Conservation (phyloP, 2,113 vertebrate genomes). For the Callipepla californica region DNA sequence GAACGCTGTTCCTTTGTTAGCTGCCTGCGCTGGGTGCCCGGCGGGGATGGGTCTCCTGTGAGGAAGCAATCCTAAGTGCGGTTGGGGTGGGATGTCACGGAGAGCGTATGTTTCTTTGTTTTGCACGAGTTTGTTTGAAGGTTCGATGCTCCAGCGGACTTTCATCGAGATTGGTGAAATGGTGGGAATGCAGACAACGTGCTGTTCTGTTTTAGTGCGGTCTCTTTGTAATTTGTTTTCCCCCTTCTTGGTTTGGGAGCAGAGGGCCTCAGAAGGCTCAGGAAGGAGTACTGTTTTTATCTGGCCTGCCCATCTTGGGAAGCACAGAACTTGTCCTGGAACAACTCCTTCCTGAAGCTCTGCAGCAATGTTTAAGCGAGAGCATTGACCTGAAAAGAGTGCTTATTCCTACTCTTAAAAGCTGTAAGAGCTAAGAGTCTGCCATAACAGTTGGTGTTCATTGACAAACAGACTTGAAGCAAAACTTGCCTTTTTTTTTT, state of each 20-base stretch:
- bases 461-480: not conserved
- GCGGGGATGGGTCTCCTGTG: not conserved
- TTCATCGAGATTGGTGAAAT: not conserved
- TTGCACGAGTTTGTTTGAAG: not conserved
- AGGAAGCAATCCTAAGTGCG: not conserved
- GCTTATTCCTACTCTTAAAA: not conserved
- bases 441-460: not conserved
- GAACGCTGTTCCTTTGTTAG: slow-evolving; percentile 49
- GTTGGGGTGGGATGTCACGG: not conserved
- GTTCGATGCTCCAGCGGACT: rapidly evolving
- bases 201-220: not conserved
- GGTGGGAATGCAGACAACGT: not conserved
- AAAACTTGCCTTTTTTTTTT: not conserved
- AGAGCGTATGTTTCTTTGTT: not conserved
- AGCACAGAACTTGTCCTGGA: not conserved
- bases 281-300: not conserved
- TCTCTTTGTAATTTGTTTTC: not conserved
- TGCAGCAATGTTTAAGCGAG: not conserved
- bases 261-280: rapidly evolving
- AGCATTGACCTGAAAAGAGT: not conserved
- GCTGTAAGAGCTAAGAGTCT: not conserved
- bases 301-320: not conserved
- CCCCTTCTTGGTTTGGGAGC: rapidly evolving
- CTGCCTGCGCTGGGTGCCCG: rapidly evolving
- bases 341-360: not conserved